Evolutionary conservation across 2,113 vertebrate genomes (phyloP), one percentile per base, ranked within the genome.

Genomic region (human): DNA sequence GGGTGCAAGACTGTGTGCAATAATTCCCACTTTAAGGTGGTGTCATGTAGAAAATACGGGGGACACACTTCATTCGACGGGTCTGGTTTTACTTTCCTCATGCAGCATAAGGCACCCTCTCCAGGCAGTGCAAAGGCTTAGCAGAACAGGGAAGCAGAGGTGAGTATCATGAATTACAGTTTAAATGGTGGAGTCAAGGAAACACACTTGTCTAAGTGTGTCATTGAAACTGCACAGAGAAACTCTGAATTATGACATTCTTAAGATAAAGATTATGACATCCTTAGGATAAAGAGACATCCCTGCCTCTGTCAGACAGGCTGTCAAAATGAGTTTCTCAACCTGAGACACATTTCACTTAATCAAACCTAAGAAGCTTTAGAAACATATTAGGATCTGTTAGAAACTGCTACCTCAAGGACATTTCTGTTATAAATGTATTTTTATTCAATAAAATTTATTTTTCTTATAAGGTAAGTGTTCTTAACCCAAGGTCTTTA

Each of bases 11-110:
- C 7, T 14, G 17, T 61, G 48, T 82, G 38, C 17, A 43, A 10
- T 1, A 79, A 72, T 38, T 48, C n/a, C 32, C 57, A n/a, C 35
- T 38, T 84, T 3, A 88, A 86, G 23, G n/a, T 25, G 35, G 43
- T 50, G 40, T 76, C 50, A 52, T 40, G 30, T 38, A 27, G 40
- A 45, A 25, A 93, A 88, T 50, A 68, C 90, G 48, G 83, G 35
- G 18, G 22, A 55, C 25, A 81, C 43, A 78, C 14, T 27, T 92
- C 83, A 83, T 13, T 91, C 40, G 27, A 88, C 27, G 30, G 78
- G 45, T 82, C 78, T 93, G 25, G 35, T 48, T 93, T 91, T 82
- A 94, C 30, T 92, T 86, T 85, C 83, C 52, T 94, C 25, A 11
- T 23, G 27, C 13, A 43, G 43, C 14, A 40, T 32, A 73, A 95